These are phyloP conservation scores for Basileuterus tristriatus DNA, from an alignment of 2,797 vertebrate genomes.

Conservation along the genomic window DNA sequence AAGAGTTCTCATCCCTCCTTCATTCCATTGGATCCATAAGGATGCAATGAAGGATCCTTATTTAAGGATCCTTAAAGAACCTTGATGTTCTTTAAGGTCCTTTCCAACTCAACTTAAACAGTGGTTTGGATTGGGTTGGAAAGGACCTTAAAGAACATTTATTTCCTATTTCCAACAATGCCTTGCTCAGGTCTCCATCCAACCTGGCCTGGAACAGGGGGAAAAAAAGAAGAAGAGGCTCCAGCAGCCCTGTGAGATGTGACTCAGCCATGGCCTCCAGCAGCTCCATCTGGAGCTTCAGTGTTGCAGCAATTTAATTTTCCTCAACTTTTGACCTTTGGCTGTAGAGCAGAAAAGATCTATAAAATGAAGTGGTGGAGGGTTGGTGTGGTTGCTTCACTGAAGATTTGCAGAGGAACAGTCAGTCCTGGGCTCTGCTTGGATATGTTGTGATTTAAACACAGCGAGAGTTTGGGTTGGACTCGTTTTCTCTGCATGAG, in stretches of 20 bases:
- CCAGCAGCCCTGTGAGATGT: no score
- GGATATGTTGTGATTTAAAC: neutral
- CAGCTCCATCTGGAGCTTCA: neutral
- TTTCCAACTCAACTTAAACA: no score
- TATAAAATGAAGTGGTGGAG: neutral
- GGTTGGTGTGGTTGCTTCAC: neutral
- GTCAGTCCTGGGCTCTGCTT: neutral
- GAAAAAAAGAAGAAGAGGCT: neutral
- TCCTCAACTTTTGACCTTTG: neutral
- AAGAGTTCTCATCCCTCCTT: neutral
- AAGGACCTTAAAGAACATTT: neutral
- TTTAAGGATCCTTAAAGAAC: no score
- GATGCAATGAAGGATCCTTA: neutral
- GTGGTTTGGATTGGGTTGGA: neutral
- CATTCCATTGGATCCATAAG: neutral
- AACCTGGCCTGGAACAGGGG: neutral
- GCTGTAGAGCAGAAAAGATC: neutral
- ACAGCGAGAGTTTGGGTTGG: neutral
- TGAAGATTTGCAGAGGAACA: neutral
- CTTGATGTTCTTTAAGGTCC: no score
- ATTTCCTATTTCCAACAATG: neutral
- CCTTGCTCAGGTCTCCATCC: neutral
- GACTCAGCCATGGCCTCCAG: neutral
- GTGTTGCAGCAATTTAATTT: neutral
- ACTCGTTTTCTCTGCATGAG: neutral